Percentiles rank a stretch among this genome's conserved stretches.
Evolutionary conservation across 2,797 vertebrate genomes (phyloP).

Genomic region (Acrossocheilus fasciatus): DNA sequence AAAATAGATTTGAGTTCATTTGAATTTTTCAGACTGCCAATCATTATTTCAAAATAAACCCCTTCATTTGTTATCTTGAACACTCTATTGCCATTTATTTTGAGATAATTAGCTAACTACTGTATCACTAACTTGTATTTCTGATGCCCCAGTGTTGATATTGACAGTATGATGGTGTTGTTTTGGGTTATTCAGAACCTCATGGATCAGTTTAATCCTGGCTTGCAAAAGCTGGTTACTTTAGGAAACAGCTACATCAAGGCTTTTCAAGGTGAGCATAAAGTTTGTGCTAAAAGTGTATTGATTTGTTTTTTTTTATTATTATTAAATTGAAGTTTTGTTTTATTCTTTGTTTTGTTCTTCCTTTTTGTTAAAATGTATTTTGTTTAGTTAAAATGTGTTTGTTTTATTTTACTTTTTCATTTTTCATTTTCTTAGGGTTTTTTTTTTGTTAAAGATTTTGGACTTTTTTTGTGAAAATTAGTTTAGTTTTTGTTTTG

Average conservation of each 20-base stretch:
- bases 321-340: background rate
- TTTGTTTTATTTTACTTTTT: background rate
- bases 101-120: background rate
- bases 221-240: slow-evolving; percentile 90
- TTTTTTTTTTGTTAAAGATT: no score
- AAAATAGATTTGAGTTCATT: background rate
- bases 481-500: background rate
- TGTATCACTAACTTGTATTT: background rate
- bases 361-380: background rate
- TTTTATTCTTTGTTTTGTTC: background rate
- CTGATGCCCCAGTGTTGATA: background rate
- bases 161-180: slow-evolving; percentile 15
- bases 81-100: background rate
- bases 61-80: background rate
- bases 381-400: background rate
- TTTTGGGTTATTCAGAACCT: slow-evolving; percentile 81
- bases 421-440: no score
- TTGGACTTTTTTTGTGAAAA: no score
- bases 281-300: background rate
- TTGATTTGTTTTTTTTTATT: background rate
- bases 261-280: slow-evolving; percentile 87
- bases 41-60: background rate
- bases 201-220: slow-evolving; percentile 94
- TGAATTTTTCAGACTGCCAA: background rate
- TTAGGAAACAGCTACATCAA: slow-evolving; percentile 92